Percentiles rank a stretch among this genome's conserved stretches.
These are phyloP conservation scores for Chaetodon auriga DNA, from an alignment of 2,113 vertebrate genomes.

Conservation along the genomic window DNA sequence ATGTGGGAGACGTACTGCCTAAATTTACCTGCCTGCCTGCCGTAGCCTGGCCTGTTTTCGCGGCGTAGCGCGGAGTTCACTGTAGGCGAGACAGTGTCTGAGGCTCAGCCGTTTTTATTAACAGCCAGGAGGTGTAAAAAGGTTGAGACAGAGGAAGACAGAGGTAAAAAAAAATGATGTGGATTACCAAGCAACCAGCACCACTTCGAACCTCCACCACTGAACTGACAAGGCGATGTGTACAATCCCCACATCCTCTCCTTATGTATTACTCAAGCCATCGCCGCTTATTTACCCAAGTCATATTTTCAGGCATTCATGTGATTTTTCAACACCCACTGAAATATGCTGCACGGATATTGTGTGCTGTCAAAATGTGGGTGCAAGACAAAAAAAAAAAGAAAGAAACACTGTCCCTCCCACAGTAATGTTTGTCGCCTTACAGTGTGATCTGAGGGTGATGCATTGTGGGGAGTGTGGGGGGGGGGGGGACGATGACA, in stretches of 20 bases:
- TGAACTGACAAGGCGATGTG: conserved; percentile 20
- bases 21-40: conserved; percentile 36
- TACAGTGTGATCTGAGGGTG: conserved; percentile 36
- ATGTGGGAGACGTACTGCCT: conserved; percentile 14
- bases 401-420: not conserved
- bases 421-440: conserved; percentile 18
- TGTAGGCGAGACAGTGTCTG: conserved; percentile 20
- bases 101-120: conserved; percentile 48
- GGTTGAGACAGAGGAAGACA: conserved; percentile 18
- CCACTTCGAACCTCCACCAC: conserved; percentile 8
- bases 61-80: conserved; percentile 9
- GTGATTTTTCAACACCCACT: conserved; percentile 45
- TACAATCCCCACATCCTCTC: conserved; percentile 1
- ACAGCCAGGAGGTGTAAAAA: conserved; percentile 32
- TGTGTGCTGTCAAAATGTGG: conserved; percentile 28
- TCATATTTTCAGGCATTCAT: conserved; percentile 16
- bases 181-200: conserved; percentile 15
- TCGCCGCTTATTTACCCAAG: conserved; percentile 31
- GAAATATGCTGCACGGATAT: conserved; percentile 22
- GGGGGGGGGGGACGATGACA: conserved; percentile 8
- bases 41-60: conserved; percentile 10
- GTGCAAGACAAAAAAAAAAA: not conserved
- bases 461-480: conserved; percentile 36
- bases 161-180: not conserved
- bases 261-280: not conserved